Evolutionary conservation across 2,888 invertebrate species (phyloP).

Genomic region (Lordiphosa fenestrarum): DNA sequence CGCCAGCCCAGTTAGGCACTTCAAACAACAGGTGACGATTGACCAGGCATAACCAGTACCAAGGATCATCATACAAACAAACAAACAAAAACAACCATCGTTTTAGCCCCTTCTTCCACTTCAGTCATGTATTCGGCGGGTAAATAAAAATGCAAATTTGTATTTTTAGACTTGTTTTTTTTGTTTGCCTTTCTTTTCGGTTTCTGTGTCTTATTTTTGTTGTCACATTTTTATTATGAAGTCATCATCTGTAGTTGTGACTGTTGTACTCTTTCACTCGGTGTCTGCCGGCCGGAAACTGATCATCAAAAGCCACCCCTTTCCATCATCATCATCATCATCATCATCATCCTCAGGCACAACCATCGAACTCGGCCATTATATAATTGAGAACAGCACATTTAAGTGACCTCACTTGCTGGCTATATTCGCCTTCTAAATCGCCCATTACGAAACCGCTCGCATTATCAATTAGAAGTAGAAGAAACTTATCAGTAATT

Average conservation of each 20-base stretch:
- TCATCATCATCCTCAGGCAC: too few relatives aligned
- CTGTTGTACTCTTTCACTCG: constrained; percentile 8
- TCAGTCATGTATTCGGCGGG: constrained; percentile 76
- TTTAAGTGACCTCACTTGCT: constrained; percentile 37
- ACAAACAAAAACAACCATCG: too few relatives aligned
- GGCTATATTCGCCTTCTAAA: neutral
- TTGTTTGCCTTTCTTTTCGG: neutral
- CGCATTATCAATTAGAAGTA: constrained; percentile 5
- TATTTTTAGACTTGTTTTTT: constrained; percentile 12
- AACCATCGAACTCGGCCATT: constrained; percentile 21
- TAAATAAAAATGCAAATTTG: constrained; percentile 57
- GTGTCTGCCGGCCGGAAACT: constrained; percentile 43
- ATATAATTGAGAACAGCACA: constrained; percentile 48
- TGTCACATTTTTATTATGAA: constrained; percentile 19
- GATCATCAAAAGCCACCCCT: constrained; percentile 28
- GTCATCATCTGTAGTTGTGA: constrained; percentile 17
- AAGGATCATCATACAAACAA: too few relatives aligned
- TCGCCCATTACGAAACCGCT: neutral
- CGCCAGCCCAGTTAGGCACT: too few relatives aligned
- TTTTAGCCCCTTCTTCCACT: neutral
- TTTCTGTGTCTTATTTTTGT: constrained; percentile 5
- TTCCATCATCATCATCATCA: neutral
- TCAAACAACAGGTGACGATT: too few relatives aligned
- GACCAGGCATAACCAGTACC: too few relatives aligned
- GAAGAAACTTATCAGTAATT: constrained; percentile 8